Evolutionary conservation across 2,113 vertebrate genomes (phyloP), one percentile per base, ranked within the genome.

Genomic region (Strix uralensis): DNA sequence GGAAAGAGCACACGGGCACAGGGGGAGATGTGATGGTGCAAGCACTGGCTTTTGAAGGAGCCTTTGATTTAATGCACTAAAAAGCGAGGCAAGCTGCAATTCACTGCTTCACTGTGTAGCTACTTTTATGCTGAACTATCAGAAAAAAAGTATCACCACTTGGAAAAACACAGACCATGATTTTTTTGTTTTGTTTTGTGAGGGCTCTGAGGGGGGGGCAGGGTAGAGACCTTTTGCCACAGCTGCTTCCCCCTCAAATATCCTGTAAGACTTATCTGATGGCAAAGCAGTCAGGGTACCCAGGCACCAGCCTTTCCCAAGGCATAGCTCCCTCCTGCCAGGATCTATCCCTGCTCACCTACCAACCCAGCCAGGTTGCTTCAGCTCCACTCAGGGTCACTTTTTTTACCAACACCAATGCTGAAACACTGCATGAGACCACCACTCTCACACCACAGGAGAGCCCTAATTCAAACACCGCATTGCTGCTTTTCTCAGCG

Each of bases 371-470:
- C 32, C 63, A 63, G 22, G 15, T 19, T 74, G 67, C 65, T 91
- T 80, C 75, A 42, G 36, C 51, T 69, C 47, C 36, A 30, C 49
- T 30, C 30, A 34, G 22, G 23, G 22, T 4, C 36, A 40, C 44
- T 70, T 47, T 3, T 54, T 27, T 59, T 66, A 73, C 10, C 69
- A 58, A 36, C 26, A 57, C 3, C 15, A 66, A 9, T 12, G 38
- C 32, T 5, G 3, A 86, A 81, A 55, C 1, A 1, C 32, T 46
- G 57, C 42, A 58, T 38, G 40, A 44, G 61, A 42, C 34, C 36
- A 47, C 16, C 3, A 10, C 5, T 11, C 47, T 25, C 44, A 40
- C 25, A 36, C 11, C 40, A 11, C 0, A 0, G 17, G 19, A 70
- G 30, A 84, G 57, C 10, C 42, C 25, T 17, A 15, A 22, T 54